Evolutionary conservation across 2,888 invertebrate species (phyloP).

Genomic region (Anoplius nigerrimus): DNA sequence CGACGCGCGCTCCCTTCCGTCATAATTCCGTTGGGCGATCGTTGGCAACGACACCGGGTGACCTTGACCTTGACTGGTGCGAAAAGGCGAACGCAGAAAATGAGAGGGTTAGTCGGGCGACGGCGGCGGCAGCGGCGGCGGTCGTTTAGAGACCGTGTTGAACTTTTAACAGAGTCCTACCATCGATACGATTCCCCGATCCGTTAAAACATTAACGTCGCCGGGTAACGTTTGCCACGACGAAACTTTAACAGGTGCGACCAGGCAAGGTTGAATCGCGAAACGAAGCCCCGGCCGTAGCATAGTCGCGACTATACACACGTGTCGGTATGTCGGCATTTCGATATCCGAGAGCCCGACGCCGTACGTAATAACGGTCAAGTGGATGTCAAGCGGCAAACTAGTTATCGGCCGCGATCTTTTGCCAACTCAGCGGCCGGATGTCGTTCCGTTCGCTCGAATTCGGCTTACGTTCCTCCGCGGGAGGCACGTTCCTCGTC

Average conservation of each 20-base stretch:
- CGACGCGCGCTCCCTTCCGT: too few relatives aligned
- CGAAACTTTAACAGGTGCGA: slow-evolving; percentile 50
- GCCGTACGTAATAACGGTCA: too few relatives aligned
- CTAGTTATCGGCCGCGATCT: too few relatives aligned
- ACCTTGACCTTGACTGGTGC: slow-evolving; percentile 26
- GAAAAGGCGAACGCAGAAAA: slow-evolving; percentile 2
- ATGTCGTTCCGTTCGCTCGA: too few relatives aligned
- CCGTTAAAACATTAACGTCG: slow-evolving; percentile 47
- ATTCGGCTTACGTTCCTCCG: too few relatives aligned
- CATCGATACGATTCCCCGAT: slow-evolving; percentile 10
- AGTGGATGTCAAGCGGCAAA: too few relatives aligned
- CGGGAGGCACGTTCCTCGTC: too few relatives aligned
- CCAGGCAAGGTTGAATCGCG: slow-evolving; percentile 46
- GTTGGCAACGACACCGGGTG: slow-evolving; percentile 2
- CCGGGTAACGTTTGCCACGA: slow-evolving; percentile 27
- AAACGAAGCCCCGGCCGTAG: slow-evolving; percentile 30
- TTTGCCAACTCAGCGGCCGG: too few relatives aligned
- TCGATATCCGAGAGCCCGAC: too few relatives aligned
- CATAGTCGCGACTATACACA: slow-evolving; percentile 6
- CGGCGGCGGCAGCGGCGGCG: too few relatives aligned
- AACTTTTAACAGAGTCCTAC: slow-evolving; percentile 12
- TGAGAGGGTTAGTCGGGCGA: neutral
- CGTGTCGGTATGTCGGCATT: slow-evolving; percentile 10
- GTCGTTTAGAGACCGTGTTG: neutral
- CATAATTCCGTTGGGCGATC: too few relatives aligned